These are phyloP conservation scores for Aspidoscelis tigris DNA, from an alignment of 2,113 vertebrate species.

Conservation along the genomic window DNA sequence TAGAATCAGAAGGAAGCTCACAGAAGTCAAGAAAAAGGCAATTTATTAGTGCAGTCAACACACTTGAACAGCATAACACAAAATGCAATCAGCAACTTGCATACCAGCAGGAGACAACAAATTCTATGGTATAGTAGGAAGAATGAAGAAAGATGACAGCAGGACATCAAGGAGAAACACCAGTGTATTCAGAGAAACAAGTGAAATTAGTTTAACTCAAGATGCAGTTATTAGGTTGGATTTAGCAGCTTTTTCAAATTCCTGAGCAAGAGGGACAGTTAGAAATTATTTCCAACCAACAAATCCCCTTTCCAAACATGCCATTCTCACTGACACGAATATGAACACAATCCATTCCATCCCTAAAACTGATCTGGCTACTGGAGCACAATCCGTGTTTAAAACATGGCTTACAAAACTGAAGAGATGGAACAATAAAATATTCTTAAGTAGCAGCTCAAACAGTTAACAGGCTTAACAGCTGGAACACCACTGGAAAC, in stretches of 20 bases:
- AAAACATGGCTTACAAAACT: conserved; percentile 17
- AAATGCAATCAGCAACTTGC: conserved; percentile 54
- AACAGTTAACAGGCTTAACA: not conserved
- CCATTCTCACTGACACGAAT: conserved; percentile 7
- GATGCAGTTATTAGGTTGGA: conserved; percentile 24
- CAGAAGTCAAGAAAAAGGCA: conserved; percentile 54
- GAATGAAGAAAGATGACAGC: not conserved
- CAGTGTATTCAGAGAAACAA: not conserved
- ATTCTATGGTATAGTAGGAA: conserved; percentile 22
- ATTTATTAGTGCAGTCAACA: conserved; percentile 56
- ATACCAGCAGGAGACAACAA: conserved; percentile 35
- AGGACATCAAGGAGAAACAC: not conserved
- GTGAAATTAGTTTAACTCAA: conserved; percentile 25
- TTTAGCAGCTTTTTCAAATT: conserved; percentile 58
- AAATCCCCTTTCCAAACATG: conserved; percentile 25
- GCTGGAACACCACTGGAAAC: not conserved
- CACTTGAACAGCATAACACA: conserved; percentile 44
- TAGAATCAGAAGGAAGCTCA: conserved; percentile 5
- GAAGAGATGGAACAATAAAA: not conserved
- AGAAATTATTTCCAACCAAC: not conserved
- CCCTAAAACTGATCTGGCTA: conserved; percentile 15
- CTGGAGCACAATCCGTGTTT: conserved; percentile 5
- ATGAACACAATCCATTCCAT: conserved; percentile 21
- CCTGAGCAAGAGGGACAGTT: conserved; percentile 62
- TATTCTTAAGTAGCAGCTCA: conserved; percentile 14